Base-by-base conservation (phyloP, 1,140 invertebrate species). In the Cepaea nemoralis region DNA sequence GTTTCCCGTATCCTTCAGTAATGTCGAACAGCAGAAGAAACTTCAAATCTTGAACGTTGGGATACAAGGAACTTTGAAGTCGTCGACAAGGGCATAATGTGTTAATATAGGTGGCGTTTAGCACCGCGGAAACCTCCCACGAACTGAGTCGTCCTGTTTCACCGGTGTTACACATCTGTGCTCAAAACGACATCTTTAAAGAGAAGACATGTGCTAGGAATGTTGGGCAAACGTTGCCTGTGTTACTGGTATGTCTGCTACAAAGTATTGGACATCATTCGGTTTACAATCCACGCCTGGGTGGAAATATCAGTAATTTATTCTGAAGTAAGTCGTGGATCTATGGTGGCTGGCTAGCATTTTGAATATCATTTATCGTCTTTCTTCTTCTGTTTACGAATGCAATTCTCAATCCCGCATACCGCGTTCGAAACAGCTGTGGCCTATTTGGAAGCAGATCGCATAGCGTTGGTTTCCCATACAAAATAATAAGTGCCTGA, bases 91-190 rank as follows among this genome's bases (percentile, higher is more conserved):
- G 59, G 0, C 59, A 63, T 63, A 16, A 31, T 63, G 59, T 63
- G 16, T 63, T 63, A 63, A 63, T 63, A 63, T 63, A 63, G 59
- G 27, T 71, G 35, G 37, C 33, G 73, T 50, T 71, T 71, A 71
- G 2, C 69, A 10, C 69, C 5, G 1, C 37, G 14, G 40, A 39
- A 71, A 39, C 69, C 35, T 16, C 69, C 35, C 69, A 71, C 69
- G 69, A 71, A 40, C 31, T 71, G 6, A 39, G 22, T 19, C 24
- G 16, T 45, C 16, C 16, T 31, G 22, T 71, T 24, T 71, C 40
- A 35, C 40, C 16, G 1, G 2, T 71, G 69, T 37, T 39, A 10
- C 19, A 39, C 69, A 71, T 71, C 37, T 71, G 69, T 35, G 10
- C 37, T 8, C 40, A 35, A 24, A 27, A 42, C 45, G 19, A 42